Evolutionary conservation across 2,113 vertebrate genomes (phyloP).

Genomic region (Eptesicus fuscus): DNA sequence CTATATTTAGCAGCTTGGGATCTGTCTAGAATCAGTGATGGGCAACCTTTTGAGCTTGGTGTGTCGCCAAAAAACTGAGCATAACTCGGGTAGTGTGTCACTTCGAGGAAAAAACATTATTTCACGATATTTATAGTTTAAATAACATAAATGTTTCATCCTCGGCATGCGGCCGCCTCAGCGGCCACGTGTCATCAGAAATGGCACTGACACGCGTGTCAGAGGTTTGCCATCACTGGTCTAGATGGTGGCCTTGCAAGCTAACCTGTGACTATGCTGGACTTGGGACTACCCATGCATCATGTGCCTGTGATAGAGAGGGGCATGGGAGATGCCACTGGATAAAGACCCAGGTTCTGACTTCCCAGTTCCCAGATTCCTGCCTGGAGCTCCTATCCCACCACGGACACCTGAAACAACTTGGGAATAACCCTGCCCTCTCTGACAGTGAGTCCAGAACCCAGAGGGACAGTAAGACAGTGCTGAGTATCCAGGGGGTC

Average conservation of each 20-base stretch:
- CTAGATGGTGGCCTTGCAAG: background rate
- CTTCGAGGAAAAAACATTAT: too few species aligned
- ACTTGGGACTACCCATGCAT: background rate
- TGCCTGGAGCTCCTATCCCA: background rate
- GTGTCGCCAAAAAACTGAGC: too few species aligned
- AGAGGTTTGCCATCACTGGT: too few species aligned
- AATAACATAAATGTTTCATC: too few species aligned
- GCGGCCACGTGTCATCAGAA: too few species aligned
- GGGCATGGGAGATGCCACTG: background rate
- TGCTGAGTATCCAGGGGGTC: background rate
- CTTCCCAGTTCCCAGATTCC: background rate
- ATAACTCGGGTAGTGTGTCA: too few species aligned
- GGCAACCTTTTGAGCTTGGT: too few species aligned
- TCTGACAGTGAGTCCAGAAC: background rate
- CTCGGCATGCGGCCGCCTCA: too few species aligned
- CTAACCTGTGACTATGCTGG: background rate
- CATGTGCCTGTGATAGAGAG: rapidly evolving
- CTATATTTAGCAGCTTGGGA: background rate
- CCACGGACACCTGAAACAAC: background rate
- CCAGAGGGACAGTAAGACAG: background rate
- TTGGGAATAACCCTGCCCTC: background rate
- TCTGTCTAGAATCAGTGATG: background rate
- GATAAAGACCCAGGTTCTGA: background rate
- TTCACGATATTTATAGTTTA: too few species aligned
- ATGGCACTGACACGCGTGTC: too few species aligned